These are phyloP conservation scores for Leptinotarsa texana DNA, from an alignment of 1,140 invertebrate species.

Conservation along the genomic window DNA sequence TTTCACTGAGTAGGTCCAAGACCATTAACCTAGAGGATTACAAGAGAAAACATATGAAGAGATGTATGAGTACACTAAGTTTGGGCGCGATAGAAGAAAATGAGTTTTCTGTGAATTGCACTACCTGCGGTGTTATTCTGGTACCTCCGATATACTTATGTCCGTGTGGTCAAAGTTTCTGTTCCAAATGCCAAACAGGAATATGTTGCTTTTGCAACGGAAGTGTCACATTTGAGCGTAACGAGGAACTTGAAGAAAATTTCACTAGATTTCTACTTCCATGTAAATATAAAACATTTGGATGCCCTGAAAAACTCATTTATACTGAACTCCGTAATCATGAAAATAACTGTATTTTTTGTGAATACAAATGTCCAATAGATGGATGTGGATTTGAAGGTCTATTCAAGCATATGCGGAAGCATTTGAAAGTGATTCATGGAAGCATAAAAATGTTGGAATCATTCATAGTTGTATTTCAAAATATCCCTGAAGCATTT, in stretches of 20 bases:
- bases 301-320: conserved; percentile 40
- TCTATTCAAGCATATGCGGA: conserved; percentile 35
- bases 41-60: conserved; percentile 19
- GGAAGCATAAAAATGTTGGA: conserved; percentile 44
- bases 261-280: conserved; percentile 34
- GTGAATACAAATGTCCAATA: conserved; percentile 42
- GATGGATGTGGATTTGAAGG: conserved; percentile 39
- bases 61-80: conserved; percentile 30
- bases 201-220: conserved; percentile 40
- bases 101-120: conserved; percentile 39
- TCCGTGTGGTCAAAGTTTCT: conserved; percentile 43
- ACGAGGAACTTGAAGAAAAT: conserved; percentile 45
- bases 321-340: conserved; percentile 44
- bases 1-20: conserved; percentile 23
- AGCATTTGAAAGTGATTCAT: conserved; percentile 46
- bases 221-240: conserved; percentile 41
- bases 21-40: conserved; percentile 35
- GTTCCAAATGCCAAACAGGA: conserved; percentile 33
- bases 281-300: conserved; percentile 42
- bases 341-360: conserved; percentile 47
- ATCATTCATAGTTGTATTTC: conserved; percentile 37
- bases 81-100: conserved; percentile 31
- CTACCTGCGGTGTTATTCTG: conserved; percentile 40
- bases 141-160: conserved; percentile 47
- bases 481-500: conserved; percentile 43